phyloP scores from a whole-genome alignment of 2,888 invertebrate genomes.

The Physocephala rufipes region DNA sequence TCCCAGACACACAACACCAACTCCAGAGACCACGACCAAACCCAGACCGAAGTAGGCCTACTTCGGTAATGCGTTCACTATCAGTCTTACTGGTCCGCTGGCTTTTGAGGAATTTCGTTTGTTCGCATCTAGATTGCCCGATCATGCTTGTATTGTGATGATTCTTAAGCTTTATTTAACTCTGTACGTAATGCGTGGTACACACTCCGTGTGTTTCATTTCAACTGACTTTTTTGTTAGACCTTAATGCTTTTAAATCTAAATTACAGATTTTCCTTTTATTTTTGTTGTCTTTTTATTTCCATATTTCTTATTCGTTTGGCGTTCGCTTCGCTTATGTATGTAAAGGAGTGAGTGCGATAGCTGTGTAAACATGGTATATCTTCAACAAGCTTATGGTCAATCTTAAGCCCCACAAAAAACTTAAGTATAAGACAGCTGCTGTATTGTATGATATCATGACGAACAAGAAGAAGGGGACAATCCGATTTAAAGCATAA shows the following conservation, averaged over 20 bases:
- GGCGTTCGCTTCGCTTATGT: background rate
- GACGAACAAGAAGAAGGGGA: background rate
- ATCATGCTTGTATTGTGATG: constrained; percentile 37
- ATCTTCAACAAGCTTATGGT: constrained; percentile 24
- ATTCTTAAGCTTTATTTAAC: constrained; percentile 43
- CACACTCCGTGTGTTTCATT: background rate
- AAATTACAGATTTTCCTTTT: constrained; percentile 54
- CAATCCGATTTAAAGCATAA: constrained; percentile 43
- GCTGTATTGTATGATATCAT: constrained; percentile 21
- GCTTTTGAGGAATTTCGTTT: constrained; percentile 16
- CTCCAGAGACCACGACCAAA: background rate
- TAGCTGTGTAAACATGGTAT: constrained; percentile 11
- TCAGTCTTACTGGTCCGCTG: constrained; percentile 34
- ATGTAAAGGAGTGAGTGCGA: background rate
- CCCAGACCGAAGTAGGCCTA: constrained; percentile 11
- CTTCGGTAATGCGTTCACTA: constrained; percentile 16
- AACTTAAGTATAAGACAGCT: constrained; percentile 33
- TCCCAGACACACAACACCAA: background rate
- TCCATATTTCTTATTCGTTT: too few species aligned
- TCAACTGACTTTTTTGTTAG: constrained; percentile 45
- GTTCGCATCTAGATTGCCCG: constrained; percentile 43
- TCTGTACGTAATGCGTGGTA: background rate
- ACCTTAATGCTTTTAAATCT: constrained; percentile 60
- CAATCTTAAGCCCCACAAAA: constrained; percentile 20
- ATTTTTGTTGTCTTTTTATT: too few species aligned